A percentile compares a stretch with the other conserved stretches of the same genome.
Conservation (phyloP, 2,113 vertebrate species). For the Poeciliopsis turrubarensis region DNA sequence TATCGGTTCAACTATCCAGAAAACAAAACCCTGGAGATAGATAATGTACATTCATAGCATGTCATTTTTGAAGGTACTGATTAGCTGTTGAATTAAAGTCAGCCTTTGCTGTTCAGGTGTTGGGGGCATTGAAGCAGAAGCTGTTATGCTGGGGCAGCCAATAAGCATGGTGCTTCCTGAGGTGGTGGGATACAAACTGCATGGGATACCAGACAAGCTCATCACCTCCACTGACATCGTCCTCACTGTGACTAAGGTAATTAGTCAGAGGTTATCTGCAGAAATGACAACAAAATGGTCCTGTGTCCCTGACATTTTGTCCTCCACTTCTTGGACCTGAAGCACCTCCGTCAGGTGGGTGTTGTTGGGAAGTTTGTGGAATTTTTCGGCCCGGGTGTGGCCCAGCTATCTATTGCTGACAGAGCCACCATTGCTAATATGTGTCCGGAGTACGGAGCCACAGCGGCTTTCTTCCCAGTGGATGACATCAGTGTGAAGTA, state of each 20-base stretch:
- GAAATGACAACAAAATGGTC: no score
- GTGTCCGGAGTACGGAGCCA: slow-evolving; percentile 98
- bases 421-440: slow-evolving; percentile 98
- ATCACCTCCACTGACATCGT: slow-evolving; percentile 98
- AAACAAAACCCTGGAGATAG: no score
- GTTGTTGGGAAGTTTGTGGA: slow-evolving; percentile 98
- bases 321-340: neutral
- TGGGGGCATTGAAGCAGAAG: slow-evolving; percentile 97
- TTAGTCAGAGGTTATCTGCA: neutral
- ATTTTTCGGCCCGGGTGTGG: slow-evolving; percentile 94
- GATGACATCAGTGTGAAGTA: slow-evolving; percentile 91
- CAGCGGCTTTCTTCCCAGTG: slow-evolving; percentile 94
- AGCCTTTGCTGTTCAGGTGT: slow-evolving; percentile 81
- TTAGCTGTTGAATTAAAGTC: neutral
- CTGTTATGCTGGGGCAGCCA: slow-evolving; percentile 98
- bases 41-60: no score
- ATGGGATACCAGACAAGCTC: slow-evolving; percentile 83
- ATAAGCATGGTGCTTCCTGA: slow-evolving; percentile 98
- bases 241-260: slow-evolving; percentile 96
- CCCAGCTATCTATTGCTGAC: slow-evolving; percentile 95
- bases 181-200: slow-evolving; percentile 91
- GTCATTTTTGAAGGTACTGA: neutral
- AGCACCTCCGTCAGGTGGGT: slow-evolving; percentile 96
- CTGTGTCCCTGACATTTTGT: neutral
- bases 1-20: no score